Conservation (phyloP, 2,888 invertebrate species). For the Leptopilina syphax region DNA sequence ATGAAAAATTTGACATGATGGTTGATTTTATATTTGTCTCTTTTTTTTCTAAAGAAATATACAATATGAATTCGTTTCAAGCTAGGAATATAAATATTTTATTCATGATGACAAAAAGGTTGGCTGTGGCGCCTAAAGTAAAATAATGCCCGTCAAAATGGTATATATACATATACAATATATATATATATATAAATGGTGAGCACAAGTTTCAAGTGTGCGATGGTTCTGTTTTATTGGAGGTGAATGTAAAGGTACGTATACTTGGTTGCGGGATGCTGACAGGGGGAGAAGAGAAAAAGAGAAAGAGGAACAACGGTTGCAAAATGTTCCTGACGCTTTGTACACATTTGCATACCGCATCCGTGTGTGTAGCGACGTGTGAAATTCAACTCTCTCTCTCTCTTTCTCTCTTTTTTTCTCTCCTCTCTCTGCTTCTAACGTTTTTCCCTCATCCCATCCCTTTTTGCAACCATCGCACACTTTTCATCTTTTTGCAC, state of each 20-base stretch:
- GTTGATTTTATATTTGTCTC: not conserved
- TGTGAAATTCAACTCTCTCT: constrained; percentile 62
- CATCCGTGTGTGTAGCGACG: constrained; percentile 62
- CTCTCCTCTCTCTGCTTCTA: constrained; percentile 42
- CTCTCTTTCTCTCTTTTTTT: too few relatives aligned
- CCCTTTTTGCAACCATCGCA: constrained; percentile 24
- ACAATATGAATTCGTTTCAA: not conserved
- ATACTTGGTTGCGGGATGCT: constrained; percentile 23
- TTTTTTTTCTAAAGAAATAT: not conserved
- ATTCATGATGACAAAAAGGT: constrained; percentile 37
- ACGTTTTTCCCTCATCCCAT: constrained; percentile 41
- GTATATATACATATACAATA: too few relatives aligned
- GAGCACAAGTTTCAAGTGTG: constrained; percentile 1
- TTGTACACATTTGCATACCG: constrained; percentile 70
- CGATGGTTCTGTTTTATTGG: constrained; percentile 25
- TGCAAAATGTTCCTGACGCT: constrained; percentile 54
- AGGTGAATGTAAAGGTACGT: constrained; percentile 28
- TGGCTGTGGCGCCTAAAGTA: constrained; percentile 56
- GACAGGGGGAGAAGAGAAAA: constrained; percentile 15
- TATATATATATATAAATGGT: too few relatives aligned
- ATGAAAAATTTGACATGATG: too few relatives aligned
- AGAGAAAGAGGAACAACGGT: constrained; percentile 25
- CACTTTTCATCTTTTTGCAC: constrained; percentile 39
- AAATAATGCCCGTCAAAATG: constrained; percentile 56
- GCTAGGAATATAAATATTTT: constrained; percentile 34